A percentile compares a stretch with the other conserved stretches of the same genome.
phyloP scores from a whole-genome alignment of 2,797 vertebrate species.

The Eulemur coronatus region DNA sequence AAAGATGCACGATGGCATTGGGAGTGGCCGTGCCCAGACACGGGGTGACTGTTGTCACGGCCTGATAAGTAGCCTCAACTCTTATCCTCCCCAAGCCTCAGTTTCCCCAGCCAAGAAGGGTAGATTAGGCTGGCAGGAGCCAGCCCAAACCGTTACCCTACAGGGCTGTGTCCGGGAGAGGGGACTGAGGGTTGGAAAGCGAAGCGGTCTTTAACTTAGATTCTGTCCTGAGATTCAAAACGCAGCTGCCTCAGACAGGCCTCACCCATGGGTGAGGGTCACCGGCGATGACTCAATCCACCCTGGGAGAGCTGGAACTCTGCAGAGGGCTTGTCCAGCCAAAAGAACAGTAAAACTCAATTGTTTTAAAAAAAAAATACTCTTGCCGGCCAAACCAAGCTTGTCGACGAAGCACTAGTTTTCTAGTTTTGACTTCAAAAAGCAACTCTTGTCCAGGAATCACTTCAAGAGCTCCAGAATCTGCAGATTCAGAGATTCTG shows the following conservation, averaged over 20 bases:
- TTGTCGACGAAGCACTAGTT: rapidly evolving
- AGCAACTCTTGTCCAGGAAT: background rate
- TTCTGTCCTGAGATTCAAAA: background rate
- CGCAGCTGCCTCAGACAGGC: rapidly evolving
- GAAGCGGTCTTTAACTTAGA: background rate
- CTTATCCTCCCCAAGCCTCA: background rate
- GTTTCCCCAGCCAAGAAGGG: background rate
- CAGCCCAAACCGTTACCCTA: background rate
- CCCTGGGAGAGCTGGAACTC: rapidly evolving
- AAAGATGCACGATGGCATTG: rapidly evolving
- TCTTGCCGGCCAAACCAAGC: background rate
- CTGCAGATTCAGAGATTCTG: background rate
- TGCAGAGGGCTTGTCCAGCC: background rate
- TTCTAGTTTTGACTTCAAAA: background rate
- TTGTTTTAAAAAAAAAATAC: background rate
- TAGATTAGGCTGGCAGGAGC: background rate
- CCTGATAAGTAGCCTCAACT: background rate
- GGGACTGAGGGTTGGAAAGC: rapidly evolving
- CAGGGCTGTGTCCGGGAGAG: rapidly evolving
- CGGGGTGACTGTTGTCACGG: background rate
- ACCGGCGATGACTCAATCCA: rapidly evolving
- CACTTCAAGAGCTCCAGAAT: background rate
- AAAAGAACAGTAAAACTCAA: background rate
- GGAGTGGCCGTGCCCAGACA: background rate
- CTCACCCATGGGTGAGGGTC: rapidly evolving